Evolutionary conservation across 2,888 invertebrate species (phyloP).

Genomic region (Scaptomyza polygonia): DNA sequence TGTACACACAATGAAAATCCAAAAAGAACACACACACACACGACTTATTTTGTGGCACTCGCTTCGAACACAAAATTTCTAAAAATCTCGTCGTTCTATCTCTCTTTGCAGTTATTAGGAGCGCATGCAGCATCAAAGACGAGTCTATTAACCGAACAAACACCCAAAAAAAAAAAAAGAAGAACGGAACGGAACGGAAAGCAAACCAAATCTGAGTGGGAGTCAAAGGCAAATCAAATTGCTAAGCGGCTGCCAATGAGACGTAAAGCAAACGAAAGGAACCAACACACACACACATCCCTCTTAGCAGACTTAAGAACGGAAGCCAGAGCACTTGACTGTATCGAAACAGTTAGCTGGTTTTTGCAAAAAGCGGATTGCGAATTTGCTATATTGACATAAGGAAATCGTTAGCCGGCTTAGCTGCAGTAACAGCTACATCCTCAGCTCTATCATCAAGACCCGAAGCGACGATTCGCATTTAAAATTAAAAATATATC

Average conservation of each 20-base stretch:
- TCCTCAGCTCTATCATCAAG: neutral
- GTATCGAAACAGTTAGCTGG: constrained; percentile 53
- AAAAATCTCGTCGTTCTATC: constrained; percentile 20
- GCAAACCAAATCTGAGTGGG: constrained; percentile 5
- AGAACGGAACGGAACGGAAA: constrained; percentile 7
- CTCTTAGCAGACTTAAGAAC: constrained; percentile 29
- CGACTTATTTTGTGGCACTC: constrained; percentile 47
- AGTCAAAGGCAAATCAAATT: constrained; percentile 50
- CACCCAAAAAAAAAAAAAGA: constrained; percentile 35
- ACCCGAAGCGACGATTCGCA: constrained; percentile 37
- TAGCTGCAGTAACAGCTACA: constrained; percentile 34
- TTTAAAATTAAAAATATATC: constrained; percentile 70
- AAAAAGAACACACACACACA: constrained; percentile 37
- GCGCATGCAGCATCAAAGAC: constrained; percentile 42
- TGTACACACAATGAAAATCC: constrained; percentile 47
- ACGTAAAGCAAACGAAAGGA: constrained; percentile 19
- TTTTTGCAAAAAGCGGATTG: constrained; percentile 68
- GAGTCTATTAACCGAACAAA: constrained; percentile 72
- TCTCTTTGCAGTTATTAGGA: constrained; percentile 70
- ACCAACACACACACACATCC: neutral
- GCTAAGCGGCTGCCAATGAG: constrained; percentile 53
- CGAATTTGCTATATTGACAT: constrained; percentile 75
- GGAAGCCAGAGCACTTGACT: constrained; percentile 24
- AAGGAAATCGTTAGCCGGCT: constrained; percentile 80
- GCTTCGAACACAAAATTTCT: constrained; percentile 39